phyloP scores from a whole-genome alignment of 2,113 vertebrate species.

The Anoplopoma fimbria region DNA sequence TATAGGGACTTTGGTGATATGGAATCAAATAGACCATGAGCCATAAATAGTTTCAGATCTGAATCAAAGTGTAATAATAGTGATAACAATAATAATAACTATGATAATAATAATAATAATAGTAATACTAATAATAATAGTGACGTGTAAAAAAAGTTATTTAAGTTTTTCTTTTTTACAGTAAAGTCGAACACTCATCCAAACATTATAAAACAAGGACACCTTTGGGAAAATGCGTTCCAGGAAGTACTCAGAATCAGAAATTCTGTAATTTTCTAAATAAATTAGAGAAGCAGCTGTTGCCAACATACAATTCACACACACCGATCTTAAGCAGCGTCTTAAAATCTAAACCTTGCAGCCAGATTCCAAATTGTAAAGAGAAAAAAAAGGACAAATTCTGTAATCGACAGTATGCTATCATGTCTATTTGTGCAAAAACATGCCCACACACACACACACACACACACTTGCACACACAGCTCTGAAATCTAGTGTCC shows the following conservation, averaged over 20 bases:
- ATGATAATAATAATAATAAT: slow-evolving; percentile 13
- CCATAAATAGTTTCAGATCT: slow-evolving; percentile 17
- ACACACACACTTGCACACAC: slow-evolving; percentile 4
- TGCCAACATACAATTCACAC: neutral
- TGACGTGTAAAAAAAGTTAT: neutral
- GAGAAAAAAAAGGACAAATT: neutral
- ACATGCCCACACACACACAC: slow-evolving; percentile 14
- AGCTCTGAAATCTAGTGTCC: slow-evolving; percentile 54
- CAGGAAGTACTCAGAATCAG: neutral
- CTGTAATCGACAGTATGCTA: slow-evolving; percentile 17
- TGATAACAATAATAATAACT: slow-evolving; percentile 2
- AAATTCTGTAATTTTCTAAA: neutral
- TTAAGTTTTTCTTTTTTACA: neutral
- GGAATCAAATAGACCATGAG: slow-evolving; percentile 33
- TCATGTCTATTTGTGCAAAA: slow-evolving; percentile 40
- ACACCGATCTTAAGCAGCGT: neutral
- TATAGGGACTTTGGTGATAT: slow-evolving; percentile 59
- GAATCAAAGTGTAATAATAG: slow-evolving; percentile 24
- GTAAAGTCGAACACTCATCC: neutral
- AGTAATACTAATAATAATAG: slow-evolving; percentile 10
- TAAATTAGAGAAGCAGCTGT: neutral
- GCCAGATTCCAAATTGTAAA: neutral
- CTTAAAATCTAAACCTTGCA: neutral
- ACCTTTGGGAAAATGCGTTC: neutral
- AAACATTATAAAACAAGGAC: neutral